Base-by-base conservation (phyloP, 2,797 vertebrate species). In the Australoheros facetus region DNA sequence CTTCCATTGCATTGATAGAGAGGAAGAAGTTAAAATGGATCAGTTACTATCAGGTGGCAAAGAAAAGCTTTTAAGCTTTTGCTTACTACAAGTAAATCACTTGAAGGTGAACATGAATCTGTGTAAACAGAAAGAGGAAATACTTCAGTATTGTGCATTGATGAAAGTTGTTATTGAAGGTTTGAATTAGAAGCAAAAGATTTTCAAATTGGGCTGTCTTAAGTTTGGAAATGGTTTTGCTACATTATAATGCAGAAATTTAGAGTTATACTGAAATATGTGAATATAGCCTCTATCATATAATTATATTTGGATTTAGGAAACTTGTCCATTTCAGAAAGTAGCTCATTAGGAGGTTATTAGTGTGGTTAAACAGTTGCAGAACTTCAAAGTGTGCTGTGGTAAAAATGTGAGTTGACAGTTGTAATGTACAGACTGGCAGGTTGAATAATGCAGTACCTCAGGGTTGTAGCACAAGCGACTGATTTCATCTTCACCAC, bases 401-500 rank as follows among this genome's bases (percentile, higher is more conserved):
- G 19, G 11, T 16, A 54, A 59, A 39, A 77, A 89, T 70, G 30
- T 19, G 75, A 81, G 73, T 8, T 34, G 81, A 77, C 81, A 81
- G 79, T 7, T 13, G 73, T 71, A 80, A 82, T 69, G 51, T 56
- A 59, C 75, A 66, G 74, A 84, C 71, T 90, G 81, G 85, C 87
- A 77, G 71, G 45, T 70, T 42, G 71, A 76, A 57, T 87, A 79
- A 89, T 82, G 59, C 48, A 79, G 57, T 7, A 57, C 73, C 80
- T 73, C 7, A 53, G 59, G 34, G 79, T 56, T 51, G 37, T 59
- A 56, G 73, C 79, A 71, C 71, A 84, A 76, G 73, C 23, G 7
- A 78, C 82, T 77, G 80, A 85, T 85, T 89, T 87, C 62, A 85
- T 85, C 80, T 71, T 72, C 66, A 56, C 56, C 53, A 2, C 78